These are phyloP conservation scores for Trichomalopsis sarcophagae DNA, from an alignment of 1,140 invertebrate genomes.

Conservation along the genomic window DNA sequence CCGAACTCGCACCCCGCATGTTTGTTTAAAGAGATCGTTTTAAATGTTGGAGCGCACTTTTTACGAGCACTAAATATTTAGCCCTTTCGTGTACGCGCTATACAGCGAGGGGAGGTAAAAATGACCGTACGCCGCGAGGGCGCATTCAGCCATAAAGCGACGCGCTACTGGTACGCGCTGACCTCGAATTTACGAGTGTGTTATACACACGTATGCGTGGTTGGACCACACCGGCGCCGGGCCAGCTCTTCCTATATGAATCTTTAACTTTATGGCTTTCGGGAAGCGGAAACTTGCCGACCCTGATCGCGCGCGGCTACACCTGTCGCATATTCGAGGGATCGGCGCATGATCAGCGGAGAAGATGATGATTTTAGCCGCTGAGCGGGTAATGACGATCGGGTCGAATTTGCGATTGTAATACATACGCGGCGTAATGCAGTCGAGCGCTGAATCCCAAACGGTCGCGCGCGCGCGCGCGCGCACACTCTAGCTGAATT, in stretches of 20 bases:
- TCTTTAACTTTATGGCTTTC: constrained; percentile 29
- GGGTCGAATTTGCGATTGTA: background rate
- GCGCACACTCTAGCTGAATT: background rate
- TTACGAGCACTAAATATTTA: constrained; percentile 38
- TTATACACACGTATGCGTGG: constrained; percentile 39
- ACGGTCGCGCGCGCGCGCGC: background rate
- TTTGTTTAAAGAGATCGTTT: background rate
- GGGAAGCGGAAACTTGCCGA: constrained; percentile 48
- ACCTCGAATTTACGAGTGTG: constrained; percentile 45
- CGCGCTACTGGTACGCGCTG: background rate
- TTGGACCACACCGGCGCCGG: constrained; percentile 28
- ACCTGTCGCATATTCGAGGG: constrained; percentile 57
- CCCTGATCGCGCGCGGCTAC: constrained; percentile 57
- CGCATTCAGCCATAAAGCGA: background rate
- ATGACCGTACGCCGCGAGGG: constrained; percentile 7
- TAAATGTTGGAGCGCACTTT: background rate
- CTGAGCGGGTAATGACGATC: background rate
- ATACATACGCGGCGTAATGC: background rate
- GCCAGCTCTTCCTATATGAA: constrained; percentile 10
- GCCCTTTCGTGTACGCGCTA: too few relatives aligned
- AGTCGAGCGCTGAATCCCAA: background rate
- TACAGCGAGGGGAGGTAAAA: background rate
- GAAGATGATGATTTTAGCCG: background rate
- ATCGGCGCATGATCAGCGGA: constrained; percentile 9
- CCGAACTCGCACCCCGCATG: too few relatives aligned